Percentiles rank a stretch among this genome's conserved stretches.
phyloP scores from a whole-genome alignment of 2,113 vertebrate genomes.

The Synodontis membranacea region DNA sequence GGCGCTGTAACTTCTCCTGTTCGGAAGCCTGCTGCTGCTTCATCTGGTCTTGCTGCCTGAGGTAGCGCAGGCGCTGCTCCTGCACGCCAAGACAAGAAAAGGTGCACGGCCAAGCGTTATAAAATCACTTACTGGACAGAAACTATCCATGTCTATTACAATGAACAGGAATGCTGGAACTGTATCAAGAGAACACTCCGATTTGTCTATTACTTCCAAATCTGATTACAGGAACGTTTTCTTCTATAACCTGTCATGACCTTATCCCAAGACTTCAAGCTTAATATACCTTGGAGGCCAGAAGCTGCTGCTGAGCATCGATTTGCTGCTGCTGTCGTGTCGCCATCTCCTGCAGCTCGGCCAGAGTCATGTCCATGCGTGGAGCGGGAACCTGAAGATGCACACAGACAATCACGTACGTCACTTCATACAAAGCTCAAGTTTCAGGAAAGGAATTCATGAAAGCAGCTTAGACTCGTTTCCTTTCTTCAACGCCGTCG shows the following conservation, averaged over 20 bases:
- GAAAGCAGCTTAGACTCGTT: constrained; percentile 14
- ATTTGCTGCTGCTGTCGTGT: constrained; percentile 96
- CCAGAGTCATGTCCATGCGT: constrained; percentile 92
- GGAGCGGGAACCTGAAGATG: constrained; percentile 78
- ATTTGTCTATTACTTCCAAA: background rate
- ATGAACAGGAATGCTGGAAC: background rate
- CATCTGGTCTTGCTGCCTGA: constrained; percentile 92
- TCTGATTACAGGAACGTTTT: background rate
- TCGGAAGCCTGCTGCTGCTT: constrained; percentile 89
- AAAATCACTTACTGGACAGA: background rate
- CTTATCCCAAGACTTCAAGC: background rate
- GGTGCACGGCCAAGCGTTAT: background rate
- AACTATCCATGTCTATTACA: background rate
- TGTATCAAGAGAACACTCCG: background rate
- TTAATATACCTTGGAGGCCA: constrained; percentile 86
- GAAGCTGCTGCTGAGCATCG: constrained; percentile 89
- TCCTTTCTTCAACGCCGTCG: background rate
- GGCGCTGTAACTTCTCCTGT: constrained; percentile 88
- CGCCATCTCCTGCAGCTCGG: constrained; percentile 97
- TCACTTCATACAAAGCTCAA: background rate
- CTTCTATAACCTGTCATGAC: background rate
- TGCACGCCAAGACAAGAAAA: constrained; percentile 47
- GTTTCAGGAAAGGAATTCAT: background rate
- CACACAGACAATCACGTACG: background rate
- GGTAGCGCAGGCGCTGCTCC: constrained; percentile 89